A percentile compares a stretch with the other conserved stretches of the same genome.
Conservation (phyloP, 2,797 vertebrate genomes). For the Parauchenoglanis ngamensis region DNA sequence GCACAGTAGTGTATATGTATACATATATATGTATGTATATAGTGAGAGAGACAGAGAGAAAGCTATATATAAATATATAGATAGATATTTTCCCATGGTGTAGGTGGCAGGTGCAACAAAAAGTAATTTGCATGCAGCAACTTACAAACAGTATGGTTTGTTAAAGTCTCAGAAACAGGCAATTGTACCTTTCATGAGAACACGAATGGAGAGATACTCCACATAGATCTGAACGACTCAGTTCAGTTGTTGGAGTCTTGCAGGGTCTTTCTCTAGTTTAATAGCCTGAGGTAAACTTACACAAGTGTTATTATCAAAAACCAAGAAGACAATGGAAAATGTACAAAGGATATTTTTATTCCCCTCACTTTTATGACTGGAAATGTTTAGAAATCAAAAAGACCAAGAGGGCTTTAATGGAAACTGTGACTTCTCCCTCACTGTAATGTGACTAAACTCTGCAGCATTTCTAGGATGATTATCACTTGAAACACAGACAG, state of each 20-base stretch:
- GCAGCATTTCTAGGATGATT: not conserved
- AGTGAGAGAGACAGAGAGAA: too few species aligned
- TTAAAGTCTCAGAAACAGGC: not conserved
- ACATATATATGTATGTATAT: too few species aligned
- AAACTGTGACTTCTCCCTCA: conserved; percentile 6
- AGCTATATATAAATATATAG: too few species aligned
- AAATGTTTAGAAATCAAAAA: conserved; percentile 9
- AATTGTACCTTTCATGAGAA: not conserved
- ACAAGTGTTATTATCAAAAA: not conserved
- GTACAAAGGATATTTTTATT: too few species aligned
- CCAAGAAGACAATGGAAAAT: not conserved
- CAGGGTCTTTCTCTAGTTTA: not conserved
- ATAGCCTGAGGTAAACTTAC: not conserved
- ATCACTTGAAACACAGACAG: conserved; percentile 1
- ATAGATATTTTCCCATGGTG: not conserved
- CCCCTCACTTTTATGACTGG: not conserved
- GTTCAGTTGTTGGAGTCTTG: not conserved
- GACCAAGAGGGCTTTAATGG: not conserved
- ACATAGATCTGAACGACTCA: not conserved
- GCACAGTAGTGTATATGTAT: too few species aligned
- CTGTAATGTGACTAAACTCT: not conserved
- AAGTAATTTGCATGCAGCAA: not conserved
- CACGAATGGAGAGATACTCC: not conserved
- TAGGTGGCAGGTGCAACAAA: not conserved
- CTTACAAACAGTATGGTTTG: not conserved